These are phyloP conservation scores for Euclidia mi DNA, from an alignment of 2,888 invertebrate species.

Conservation along the genomic window DNA sequence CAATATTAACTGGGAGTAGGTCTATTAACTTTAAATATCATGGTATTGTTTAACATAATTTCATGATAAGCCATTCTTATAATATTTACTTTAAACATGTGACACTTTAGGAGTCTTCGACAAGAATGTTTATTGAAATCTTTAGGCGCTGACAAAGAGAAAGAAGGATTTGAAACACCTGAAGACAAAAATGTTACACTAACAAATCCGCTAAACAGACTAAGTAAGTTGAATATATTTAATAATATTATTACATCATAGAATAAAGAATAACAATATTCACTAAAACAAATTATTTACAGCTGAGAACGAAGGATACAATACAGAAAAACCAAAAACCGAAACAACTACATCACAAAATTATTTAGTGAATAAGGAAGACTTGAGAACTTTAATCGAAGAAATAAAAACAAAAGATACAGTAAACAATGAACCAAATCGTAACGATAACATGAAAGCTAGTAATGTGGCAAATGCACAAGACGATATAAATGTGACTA, in stretches of 20 bases:
- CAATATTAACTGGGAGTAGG: no score
- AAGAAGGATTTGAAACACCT: constrained; percentile 9
- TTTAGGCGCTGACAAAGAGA: constrained; percentile 7
- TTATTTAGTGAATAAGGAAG: constrained; percentile 10
- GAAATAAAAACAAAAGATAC: constrained; percentile 5
- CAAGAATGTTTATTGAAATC: constrained; percentile 49
- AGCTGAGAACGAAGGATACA: constrained; percentile 24
- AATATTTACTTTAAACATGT: constrained; percentile 1
- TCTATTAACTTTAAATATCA: no score
- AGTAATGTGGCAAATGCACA: background rate
- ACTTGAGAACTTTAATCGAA: background rate
- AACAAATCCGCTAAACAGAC: constrained; percentile 12
- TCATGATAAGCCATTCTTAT: no score
- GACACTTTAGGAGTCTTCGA: constrained; percentile 43
- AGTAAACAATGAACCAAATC: background rate
- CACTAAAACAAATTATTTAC: constrained; percentile 25
- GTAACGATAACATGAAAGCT: constrained; percentile 1
- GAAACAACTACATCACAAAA: constrained; percentile 13
- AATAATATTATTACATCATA: constrained; percentile 3
- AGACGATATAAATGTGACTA: constrained; percentile 19
- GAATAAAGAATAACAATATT: background rate
- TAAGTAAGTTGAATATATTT: constrained; percentile 28
- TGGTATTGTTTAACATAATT: no score
- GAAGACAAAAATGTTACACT: constrained; percentile 20
- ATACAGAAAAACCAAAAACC: constrained; percentile 15